Base-by-base conservation (phyloP, 2,888 invertebrate species). In the Athalia cordata region DNA sequence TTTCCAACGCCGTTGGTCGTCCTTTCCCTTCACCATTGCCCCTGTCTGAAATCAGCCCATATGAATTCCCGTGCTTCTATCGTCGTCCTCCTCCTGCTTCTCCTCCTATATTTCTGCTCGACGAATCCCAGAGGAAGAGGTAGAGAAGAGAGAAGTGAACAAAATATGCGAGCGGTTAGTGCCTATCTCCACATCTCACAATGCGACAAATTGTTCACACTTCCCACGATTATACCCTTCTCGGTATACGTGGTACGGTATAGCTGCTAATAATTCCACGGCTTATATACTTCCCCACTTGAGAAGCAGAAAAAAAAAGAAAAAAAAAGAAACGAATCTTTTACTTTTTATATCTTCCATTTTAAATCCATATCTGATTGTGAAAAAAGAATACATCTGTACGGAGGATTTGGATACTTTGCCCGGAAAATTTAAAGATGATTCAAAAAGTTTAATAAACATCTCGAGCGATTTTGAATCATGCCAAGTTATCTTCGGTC, bases 171-270 rank as follows among this genome's bases (percentile, higher is more conserved):
- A 79, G 78, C 80, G 79, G 80, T 79, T 80, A 81, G 78, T 62
- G 59, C 45, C 68, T 67, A 67, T 72, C 79, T 78, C 84, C 82
- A 84, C 85, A 87, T 83, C 59, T 84, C 83, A 90, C 89, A 89
- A 90, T 89, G 87, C 88, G 86, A 87, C 86, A 89, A 90, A 90
- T 90, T 89, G 90, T 90, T 90, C 90, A 87, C 89, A 89, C 90
- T 89, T 90, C 90, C 89, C 86, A 87, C 87, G 84, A 29, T 29
- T 29, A 29, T 29, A 29, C 29, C 29, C 29, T 29, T 29, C 29
- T 29, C 29, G 29, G 29, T 29, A 29, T 55, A n/a, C 55, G n/a
- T 8, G 55, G 9, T 4, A n/a, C n/a, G 55, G n/a, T 55, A 29
- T 55, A 55, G 55, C 55, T n/a, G 9, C 55, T n/a, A 11, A 55